Evolutionary conservation across 2,113 vertebrate species (phyloP), one percentile per base, ranked within the genome.

Genomic region (Ptyas mucosa): DNA sequence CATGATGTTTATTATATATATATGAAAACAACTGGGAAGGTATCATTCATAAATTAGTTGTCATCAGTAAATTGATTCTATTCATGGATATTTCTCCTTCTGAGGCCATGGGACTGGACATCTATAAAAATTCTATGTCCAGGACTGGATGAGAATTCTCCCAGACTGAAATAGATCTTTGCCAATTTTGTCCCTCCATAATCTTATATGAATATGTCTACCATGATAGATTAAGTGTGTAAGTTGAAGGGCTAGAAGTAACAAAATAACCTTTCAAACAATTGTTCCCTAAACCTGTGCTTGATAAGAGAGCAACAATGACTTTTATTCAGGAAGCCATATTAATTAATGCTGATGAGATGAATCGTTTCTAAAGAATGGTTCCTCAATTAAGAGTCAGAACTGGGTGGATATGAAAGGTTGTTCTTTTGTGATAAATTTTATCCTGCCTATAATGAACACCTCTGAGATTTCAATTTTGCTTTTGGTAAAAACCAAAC

Each of bases 371-470:
- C 92, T 90, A 95, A 91, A 39, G 20, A 87, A 88, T 18, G 69
- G 93, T 96, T 95, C 91, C 18, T 55, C 94, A 96, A 95, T 96
- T 90, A 95, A 52, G 91, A 1, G 5, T 3, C 64, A 96, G 92
- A 43, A 87, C 9, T 88, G 93, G 29, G 93, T 94, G 89, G 90
- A 39, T 49, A 15, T 87, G 75, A 95, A 94, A 93, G 39, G 52
- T 95, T 95, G 92, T 58, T 94, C 88, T 94, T 43, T 93, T 85
- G 69, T 61, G 49, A 93, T 92, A 58, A 93, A 95, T 95, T 92
- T 93, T 55, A 86, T 39, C 5, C 91, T 95, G 75, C 18, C 0
- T 81, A n/a, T 55, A 61, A 96, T 95, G 15, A 49, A 39, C 91
- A 97, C 94, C 86, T 93, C 88, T 58, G 46, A 8, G 58, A 54